phyloP scores from a whole-genome alignment of 2,888 invertebrate species.

The Thysanoteuthis rhombus region DNA sequence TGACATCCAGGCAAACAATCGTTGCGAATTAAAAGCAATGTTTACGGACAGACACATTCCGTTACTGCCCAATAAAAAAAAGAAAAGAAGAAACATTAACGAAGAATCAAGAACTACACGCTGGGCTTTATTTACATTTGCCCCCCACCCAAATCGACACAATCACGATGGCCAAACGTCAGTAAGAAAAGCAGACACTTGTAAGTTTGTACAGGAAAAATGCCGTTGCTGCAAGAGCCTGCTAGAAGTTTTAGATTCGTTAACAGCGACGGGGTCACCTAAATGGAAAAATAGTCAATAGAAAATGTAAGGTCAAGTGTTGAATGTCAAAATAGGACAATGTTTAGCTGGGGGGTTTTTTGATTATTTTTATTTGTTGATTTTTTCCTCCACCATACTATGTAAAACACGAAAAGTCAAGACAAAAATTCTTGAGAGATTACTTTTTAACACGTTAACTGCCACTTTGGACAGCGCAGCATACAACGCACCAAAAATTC shows the following conservation, averaged over 20 bases:
- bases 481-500: no score
- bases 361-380: no score
- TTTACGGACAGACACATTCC: not conserved
- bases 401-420: no score
- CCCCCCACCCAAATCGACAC: not conserved
- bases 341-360: no score
- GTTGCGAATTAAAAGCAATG: not conserved
- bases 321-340: not conserved
- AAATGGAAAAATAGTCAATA: not conserved
- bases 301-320: not conserved
- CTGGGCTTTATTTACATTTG: not conserved
- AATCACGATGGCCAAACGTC: not conserved
- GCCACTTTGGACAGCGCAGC: no score
- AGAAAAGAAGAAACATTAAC: no score
- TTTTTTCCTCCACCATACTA: no score
- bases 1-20: not conserved
- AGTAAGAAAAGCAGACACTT: not conserved
- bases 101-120: no score
- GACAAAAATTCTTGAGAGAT: no score
- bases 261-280: not conserved
- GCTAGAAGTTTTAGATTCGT: constrained; percentile 12
- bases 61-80: not conserved
- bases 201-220: not conserved
- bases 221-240: not conserved
- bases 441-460: no score